Evolutionary conservation across 2,113 vertebrate species (phyloP).

Genomic region (Chauna torquata): DNA sequence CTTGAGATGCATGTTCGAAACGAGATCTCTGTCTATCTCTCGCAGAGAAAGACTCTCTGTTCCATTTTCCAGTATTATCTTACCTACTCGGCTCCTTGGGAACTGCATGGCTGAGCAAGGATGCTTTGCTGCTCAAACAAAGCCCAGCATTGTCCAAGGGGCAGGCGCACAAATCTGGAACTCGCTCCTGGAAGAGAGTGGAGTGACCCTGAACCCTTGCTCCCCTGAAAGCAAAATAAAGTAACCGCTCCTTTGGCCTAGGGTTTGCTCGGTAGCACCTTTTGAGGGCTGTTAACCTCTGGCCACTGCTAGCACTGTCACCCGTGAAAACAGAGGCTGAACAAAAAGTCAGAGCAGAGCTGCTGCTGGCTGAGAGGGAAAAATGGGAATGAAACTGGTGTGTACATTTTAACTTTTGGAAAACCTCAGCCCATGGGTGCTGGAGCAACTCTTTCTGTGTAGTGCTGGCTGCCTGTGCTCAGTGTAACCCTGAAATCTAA

Average conservation of each 20-base stretch:
- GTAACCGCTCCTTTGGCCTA: conserved; percentile 68
- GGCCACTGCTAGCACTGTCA: background rate
- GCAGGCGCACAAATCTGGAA: background rate
- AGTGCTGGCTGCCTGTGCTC: conserved; percentile 9
- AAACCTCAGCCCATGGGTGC: background rate
- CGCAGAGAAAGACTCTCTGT: conserved; percentile 47
- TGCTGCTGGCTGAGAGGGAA: background rate
- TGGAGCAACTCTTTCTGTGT: conserved; percentile 34
- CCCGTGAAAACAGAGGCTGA: background rate
- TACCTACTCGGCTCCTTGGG: conserved; percentile 56
- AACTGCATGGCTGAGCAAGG: conserved; percentile 66
- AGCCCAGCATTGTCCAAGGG: conserved; percentile 54
- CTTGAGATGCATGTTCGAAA: background rate
- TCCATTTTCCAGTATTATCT: conserved; percentile 58
- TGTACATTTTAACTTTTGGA: conserved; percentile 4
- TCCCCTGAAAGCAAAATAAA: conserved; percentile 25
- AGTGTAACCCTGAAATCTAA: conserved; percentile 62
- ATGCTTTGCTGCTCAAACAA: conserved; percentile 51
- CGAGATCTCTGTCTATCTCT: background rate
- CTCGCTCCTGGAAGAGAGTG: conserved; percentile 38
- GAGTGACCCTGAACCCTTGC: conserved; percentile 43
- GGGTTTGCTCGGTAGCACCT: conserved; percentile 65
- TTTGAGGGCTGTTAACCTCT: conserved; percentile 11
- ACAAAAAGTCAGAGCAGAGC: background rate
- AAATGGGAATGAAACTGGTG: background rate